A percentile compares a stretch with the other conserved stretches of the same genome.
These are phyloP conservation scores for Cacatua alba DNA, from an alignment of 2,113 vertebrate genomes.

Conservation along the genomic window DNA sequence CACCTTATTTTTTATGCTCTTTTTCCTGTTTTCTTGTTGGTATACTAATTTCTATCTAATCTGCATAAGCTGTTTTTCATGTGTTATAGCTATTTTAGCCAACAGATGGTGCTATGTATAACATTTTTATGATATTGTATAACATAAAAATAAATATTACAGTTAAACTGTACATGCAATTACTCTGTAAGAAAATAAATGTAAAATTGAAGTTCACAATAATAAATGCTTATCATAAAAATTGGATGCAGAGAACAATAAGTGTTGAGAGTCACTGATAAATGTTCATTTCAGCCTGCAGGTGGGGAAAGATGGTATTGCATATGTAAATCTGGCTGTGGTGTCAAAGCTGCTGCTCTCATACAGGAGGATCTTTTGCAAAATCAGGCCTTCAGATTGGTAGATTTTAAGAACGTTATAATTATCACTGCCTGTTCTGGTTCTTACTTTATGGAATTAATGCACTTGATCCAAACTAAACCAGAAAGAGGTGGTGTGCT, in stretches of 20 bases:
- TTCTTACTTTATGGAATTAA: neutral
- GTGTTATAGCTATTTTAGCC: conserved; percentile 66
- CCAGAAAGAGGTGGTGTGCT: neutral
- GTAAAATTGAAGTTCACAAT: conserved; percentile 46
- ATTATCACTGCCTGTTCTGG: neutral
- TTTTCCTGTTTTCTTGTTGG: conserved; percentile 17
- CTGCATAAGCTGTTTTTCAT: conserved; percentile 69
- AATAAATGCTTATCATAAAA: conserved; percentile 55
- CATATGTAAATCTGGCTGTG: neutral
- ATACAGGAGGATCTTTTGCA: neutral
- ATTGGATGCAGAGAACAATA: conserved; percentile 1
- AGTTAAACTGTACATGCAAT: conserved; percentile 62
- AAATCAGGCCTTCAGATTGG: neutral
- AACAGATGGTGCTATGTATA: conserved; percentile 77
- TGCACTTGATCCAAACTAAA: neutral
- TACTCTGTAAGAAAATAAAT: conserved; percentile 51
- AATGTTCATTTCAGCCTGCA: conserved; percentile 44
- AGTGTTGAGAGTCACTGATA: conserved; percentile 26
- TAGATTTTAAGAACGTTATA: neutral
- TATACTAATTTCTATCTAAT: conserved; percentile 7
- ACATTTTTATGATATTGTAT: conserved; percentile 69
- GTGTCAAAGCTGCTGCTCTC: neutral
- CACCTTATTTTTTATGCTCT: neutral
- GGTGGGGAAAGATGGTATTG: conserved; percentile 9
- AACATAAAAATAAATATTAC: conserved; percentile 64